A percentile compares a stretch with the other conserved stretches of the same genome.
Conservation (phyloP, 2,888 invertebrate genomes). For the Xanthia togata region DNA sequence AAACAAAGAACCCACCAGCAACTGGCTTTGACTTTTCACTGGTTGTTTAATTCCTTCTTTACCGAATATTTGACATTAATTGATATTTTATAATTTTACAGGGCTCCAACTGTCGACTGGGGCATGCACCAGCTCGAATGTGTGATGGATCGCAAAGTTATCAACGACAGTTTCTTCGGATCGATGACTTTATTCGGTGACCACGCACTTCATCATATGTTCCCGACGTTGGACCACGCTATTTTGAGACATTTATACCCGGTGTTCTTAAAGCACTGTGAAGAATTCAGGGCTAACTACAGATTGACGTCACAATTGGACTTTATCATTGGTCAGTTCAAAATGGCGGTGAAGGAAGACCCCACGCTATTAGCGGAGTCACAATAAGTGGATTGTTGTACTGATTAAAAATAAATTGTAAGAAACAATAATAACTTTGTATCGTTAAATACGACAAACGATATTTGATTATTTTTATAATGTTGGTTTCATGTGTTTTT, state of each 20-base stretch:
- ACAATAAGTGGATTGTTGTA: slow-evolving; percentile 7
- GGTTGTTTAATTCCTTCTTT: too few relatives aligned
- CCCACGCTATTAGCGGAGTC: slow-evolving; percentile 70
- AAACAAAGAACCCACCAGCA: neutral
- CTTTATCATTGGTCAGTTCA: slow-evolving; percentile 81
- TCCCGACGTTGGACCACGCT: slow-evolving; percentile 95
- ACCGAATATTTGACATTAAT: neutral
- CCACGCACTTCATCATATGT: slow-evolving; percentile 94
- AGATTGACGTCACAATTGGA: slow-evolving; percentile 80
- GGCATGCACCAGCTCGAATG: slow-evolving; percentile 94
- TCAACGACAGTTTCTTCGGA: slow-evolving; percentile 92
- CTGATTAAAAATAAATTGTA: neutral
- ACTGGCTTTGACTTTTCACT: too few relatives aligned
- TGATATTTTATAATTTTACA: slow-evolving; percentile 70
- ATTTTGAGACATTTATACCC: slow-evolving; percentile 92
- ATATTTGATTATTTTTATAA: neutral
- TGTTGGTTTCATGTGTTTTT: neutral
- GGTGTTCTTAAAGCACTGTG: slow-evolving; percentile 90
- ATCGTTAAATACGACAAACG: neutral
- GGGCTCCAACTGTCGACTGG: slow-evolving; percentile 92
- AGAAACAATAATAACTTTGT: slow-evolving; percentile 1
- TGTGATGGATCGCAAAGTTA: slow-evolving; percentile 93
- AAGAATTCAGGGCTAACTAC: slow-evolving; percentile 91
- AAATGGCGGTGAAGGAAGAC: slow-evolving; percentile 76
- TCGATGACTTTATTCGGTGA: slow-evolving; percentile 94